Percentiles rank a stretch among this genome's conserved stretches.
Evolutionary conservation across 2,113 vertebrate genomes (phyloP).

Genomic region (Charina bottae): DNA sequence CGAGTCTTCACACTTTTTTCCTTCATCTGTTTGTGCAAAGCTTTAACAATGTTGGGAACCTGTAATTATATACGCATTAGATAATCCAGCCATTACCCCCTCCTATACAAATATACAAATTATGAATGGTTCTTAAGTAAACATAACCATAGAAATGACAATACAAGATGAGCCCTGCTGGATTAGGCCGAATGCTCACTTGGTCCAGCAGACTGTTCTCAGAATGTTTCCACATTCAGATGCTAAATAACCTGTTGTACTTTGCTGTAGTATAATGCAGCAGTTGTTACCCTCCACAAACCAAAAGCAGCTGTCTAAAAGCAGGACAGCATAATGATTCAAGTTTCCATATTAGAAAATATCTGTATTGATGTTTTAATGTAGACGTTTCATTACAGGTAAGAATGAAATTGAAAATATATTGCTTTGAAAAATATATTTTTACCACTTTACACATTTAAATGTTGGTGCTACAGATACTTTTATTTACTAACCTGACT

Average conservation of each 20-base stretch:
- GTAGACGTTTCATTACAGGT: not conserved
- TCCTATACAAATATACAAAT: conserved; percentile 46
- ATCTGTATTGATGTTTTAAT: not conserved
- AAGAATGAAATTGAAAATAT: not conserved
- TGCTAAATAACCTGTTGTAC: not conserved
- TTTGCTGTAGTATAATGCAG: not conserved
- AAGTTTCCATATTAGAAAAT: not conserved
- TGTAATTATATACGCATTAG: conserved; percentile 73
- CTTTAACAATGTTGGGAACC: conserved; percentile 98
- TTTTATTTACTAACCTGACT: conserved; percentile 84
- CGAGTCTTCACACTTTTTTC: conserved; percentile 98
- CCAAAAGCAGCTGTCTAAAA: not conserved
- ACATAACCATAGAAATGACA: not conserved
- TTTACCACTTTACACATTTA: not conserved
- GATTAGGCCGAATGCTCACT: not conserved
- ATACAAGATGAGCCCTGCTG: not conserved
- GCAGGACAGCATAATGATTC: not conserved
- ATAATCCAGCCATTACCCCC: conserved; percentile 19
- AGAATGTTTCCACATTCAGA: not conserved
- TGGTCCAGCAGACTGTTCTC: not conserved
- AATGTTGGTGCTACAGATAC: conserved; percentile 16
- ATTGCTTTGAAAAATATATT: conserved; percentile 8
- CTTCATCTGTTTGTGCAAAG: conserved; percentile 98
- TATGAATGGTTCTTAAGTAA: not conserved
- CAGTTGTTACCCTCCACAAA: not conserved